phyloP scores from a whole-genome alignment of 2,888 invertebrate species.

The Odontothrips loti region DNA sequence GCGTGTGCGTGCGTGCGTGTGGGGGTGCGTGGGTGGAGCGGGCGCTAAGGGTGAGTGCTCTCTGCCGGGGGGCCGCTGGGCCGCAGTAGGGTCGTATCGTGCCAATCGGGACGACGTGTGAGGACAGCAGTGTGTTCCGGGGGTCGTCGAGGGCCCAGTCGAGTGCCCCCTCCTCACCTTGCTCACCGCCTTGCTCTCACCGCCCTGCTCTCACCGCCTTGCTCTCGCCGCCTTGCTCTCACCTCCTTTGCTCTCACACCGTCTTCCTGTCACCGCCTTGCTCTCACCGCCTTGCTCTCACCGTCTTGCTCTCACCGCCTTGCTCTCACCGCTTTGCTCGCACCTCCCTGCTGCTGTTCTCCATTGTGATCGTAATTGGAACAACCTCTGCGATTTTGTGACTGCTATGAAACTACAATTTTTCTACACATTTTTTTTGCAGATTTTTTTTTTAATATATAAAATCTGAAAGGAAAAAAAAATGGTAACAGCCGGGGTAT shows the following conservation, averaged over 20 bases:
- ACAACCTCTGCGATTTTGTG: neutral
- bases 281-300: neutral
- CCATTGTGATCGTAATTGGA: neutral
- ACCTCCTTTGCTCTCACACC: constrained; percentile 18
- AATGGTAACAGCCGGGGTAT: too few species aligned
- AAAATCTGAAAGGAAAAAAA: too few species aligned
- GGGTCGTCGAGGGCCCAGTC: neutral
- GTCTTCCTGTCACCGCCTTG: neutral
- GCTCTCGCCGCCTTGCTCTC: constrained; percentile 32
- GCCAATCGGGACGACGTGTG: neutral
- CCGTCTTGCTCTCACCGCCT: neutral
- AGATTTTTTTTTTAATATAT: too few species aligned
- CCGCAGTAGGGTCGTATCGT: neutral
- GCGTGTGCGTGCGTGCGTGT: neutral
- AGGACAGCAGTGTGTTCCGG: too few species aligned
- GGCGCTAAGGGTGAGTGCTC: neutral
- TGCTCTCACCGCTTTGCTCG: neutral
- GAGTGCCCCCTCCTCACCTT: neutral
- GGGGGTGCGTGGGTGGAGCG: neutral
- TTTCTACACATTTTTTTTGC: too few species aligned
- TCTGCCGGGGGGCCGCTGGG: neutral
- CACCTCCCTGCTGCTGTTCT: neutral
- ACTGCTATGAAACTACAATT: too few species aligned
- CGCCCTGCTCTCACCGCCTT: constrained; percentile 35
- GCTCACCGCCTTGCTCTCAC: constrained; percentile 29